Evolutionary conservation across 2,797 vertebrate species (phyloP).

Genomic region (Erithacus rubecula): DNA sequence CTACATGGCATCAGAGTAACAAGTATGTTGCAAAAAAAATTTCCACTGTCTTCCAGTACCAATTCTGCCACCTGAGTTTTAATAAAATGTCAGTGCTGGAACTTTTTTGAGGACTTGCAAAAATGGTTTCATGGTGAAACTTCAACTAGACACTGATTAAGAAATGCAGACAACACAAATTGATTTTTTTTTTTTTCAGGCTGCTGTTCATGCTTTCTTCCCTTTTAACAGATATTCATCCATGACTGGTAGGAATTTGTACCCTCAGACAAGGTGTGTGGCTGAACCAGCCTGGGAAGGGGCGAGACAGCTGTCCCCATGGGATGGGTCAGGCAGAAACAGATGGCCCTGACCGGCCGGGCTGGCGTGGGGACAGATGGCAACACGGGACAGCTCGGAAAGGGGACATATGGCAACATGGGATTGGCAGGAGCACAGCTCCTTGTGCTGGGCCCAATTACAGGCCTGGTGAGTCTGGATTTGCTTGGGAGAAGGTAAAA

Average conservation of each 20-base stretch:
- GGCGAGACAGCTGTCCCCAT: constrained; percentile 11
- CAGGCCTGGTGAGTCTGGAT: neutral
- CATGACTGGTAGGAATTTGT: neutral
- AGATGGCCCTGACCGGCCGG: constrained; percentile 16
- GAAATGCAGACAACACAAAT: neutral
- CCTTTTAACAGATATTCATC: neutral
- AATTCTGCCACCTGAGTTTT: neutral
- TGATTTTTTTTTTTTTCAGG: neutral
- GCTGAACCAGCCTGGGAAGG: neutral
- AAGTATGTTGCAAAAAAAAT: neutral
- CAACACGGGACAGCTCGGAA: constrained; percentile 18
- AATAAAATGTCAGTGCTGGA: rapidly evolving
- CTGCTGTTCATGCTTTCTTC: neutral
- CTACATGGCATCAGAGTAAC: neutral
- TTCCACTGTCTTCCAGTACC: neutral
- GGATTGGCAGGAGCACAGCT: constrained; percentile 27
- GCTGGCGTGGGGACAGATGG: constrained; percentile 61
- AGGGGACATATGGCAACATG: constrained; percentile 62
- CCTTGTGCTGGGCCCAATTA: constrained; percentile 30
- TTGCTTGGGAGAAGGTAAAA: constrained; percentile 30
- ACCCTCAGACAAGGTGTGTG: constrained; percentile 52
- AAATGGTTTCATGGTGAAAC: neutral
- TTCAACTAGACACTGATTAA: neutral
- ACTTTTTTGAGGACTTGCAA: neutral
- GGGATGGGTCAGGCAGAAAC: constrained; percentile 28